phyloP scores from a whole-genome alignment of 2,113 vertebrate species.

The Pituophis catenifer region DNA sequence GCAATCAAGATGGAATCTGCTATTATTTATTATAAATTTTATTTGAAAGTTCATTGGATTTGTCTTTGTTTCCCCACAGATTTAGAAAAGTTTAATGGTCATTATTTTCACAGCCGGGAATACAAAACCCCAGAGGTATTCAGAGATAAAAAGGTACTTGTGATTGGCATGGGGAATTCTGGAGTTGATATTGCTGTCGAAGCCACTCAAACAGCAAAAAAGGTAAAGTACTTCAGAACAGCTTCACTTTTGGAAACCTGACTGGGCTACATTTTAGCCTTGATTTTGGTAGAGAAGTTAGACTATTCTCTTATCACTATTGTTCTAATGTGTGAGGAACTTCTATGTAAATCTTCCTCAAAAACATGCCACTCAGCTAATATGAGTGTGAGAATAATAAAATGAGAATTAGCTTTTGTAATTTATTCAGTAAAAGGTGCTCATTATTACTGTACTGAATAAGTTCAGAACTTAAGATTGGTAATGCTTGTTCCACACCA shows the following conservation, averaged over 20 bases:
- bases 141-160: slow-evolving; percentile 79
- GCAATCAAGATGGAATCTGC: neutral
- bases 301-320: neutral
- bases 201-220: slow-evolving; percentile 76
- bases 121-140: slow-evolving; percentile 79
- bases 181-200: slow-evolving; percentile 85
- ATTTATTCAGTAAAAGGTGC: neutral
- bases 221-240: slow-evolving; percentile 61
- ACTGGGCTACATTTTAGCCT: neutral
- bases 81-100: slow-evolving; percentile 75
- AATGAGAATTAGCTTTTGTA: neutral
- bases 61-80: slow-evolving; percentile 64
- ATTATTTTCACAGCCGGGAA: slow-evolving; percentile 78
- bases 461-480: neutral
- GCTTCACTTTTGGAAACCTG: neutral
- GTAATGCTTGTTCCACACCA: neutral
- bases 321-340: neutral
- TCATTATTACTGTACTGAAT: neutral
- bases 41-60: neutral
- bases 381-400: neutral
- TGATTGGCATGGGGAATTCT: slow-evolving; percentile 86
- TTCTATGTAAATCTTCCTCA: neutral
- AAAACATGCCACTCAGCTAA: neutral
- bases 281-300: neutral
- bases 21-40: neutral